Evolutionary conservation across 2,113 vertebrate species (phyloP).

Genomic region (Parus major): DNA sequence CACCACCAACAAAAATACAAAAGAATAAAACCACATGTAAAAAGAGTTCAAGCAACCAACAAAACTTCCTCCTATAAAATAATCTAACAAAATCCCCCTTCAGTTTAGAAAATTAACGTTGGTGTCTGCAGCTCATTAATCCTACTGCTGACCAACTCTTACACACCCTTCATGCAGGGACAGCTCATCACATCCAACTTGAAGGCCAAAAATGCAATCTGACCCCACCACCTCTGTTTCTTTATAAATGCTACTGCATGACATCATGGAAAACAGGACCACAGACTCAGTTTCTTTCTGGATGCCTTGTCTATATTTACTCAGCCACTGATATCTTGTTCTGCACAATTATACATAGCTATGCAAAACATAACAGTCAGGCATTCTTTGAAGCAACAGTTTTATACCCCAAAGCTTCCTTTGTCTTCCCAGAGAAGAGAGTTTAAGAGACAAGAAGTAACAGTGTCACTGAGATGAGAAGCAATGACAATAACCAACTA

Average conservation of each 20-base stretch:
- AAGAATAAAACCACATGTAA: neutral
- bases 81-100: neutral
- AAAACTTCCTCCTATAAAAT: neutral
- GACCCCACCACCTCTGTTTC: neutral
- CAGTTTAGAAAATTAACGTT: neutral
- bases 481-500: neutral
- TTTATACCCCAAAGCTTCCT: neutral
- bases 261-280: neutral
- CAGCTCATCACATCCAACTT: neutral
- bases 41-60: neutral
- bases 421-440: neutral
- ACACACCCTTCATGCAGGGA: fast-evolving
- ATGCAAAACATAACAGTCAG: neutral
- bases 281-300: neutral
- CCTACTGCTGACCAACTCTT: neutral
- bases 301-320: neutral
- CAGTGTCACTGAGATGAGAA: neutral
- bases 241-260: neutral
- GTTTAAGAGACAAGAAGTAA: neutral
- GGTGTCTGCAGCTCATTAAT: neutral
- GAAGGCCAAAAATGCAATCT: neutral
- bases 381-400: neutral
- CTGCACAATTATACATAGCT: neutral
- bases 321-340: neutral
- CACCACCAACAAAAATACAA: neutral